Conservation (phyloP, 2,113 vertebrate species). For the Sphaerodactylus townsendi region DNA sequence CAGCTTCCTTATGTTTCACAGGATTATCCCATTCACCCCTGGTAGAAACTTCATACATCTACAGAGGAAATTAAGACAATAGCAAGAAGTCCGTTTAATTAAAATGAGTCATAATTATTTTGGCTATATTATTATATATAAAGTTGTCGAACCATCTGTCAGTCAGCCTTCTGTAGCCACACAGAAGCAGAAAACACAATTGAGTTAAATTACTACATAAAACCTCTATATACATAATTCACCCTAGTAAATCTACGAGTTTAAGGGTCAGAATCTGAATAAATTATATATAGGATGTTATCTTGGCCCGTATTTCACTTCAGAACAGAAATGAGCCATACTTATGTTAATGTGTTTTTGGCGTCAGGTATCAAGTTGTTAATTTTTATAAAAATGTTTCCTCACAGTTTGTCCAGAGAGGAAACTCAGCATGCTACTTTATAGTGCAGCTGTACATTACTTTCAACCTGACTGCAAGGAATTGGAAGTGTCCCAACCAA, state of each 20-base stretch:
- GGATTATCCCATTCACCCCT: conserved; percentile 74
- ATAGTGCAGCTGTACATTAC: too few species aligned
- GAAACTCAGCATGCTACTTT: background rate
- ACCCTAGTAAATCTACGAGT: too few species aligned
- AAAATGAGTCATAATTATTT: background rate
- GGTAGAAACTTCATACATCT: conserved; percentile 83
- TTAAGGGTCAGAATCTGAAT: too few species aligned
- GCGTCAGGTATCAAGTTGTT: background rate
- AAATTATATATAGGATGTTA: too few species aligned
- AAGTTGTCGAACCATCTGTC: background rate
- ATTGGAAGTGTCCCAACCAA: background rate
- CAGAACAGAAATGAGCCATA: too few species aligned
- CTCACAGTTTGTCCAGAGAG: background rate
- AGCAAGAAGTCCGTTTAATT: background rate
- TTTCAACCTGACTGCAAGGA: background rate
- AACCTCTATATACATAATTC: too few species aligned
- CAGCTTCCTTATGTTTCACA: conserved; percentile 77
- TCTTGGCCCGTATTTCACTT: too few species aligned
- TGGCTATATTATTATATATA: background rate
- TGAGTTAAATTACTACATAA: too few species aligned
- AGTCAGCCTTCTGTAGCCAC: too few species aligned
- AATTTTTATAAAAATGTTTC: background rate
- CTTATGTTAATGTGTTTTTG: background rate
- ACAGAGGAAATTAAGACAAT: conserved; percentile 36
- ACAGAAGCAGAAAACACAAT: too few species aligned